A percentile compares a stretch with the other conserved stretches of the same genome.
Conservation (phyloP, 2,888 invertebrate genomes). For the Conomelus anceps region DNA sequence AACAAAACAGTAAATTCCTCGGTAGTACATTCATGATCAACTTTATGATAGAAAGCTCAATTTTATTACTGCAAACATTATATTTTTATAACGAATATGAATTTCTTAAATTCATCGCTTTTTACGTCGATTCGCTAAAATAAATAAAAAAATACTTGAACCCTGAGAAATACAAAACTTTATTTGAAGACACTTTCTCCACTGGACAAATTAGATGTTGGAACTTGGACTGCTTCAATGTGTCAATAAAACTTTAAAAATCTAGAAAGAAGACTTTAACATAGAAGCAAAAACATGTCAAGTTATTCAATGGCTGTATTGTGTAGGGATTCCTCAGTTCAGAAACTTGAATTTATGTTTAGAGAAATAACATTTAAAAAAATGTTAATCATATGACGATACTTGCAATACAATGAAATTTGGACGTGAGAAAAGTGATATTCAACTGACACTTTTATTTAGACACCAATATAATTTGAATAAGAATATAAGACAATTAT, state of each 20-base stretch:
- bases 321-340: neutral
- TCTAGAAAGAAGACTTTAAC: neutral
- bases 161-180: no score
- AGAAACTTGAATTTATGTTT: neutral
- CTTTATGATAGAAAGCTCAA: no score
- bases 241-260: neutral
- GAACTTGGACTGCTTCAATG: neutral
- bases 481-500: neutral
- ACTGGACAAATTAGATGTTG: neutral
- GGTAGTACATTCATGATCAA: no score
- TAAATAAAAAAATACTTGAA: no score
- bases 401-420: neutral
- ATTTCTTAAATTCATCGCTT: no score
- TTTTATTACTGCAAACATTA: no score
- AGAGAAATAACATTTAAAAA: neutral
- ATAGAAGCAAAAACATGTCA: neutral
- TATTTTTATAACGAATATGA: no score
- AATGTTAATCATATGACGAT: neutral
- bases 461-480: neutral
- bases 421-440: neutral
- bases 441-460: neutral
- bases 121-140: no score
- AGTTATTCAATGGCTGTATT: neutral
- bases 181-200: no score
- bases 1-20: no score